A percentile compares a stretch with the other conserved stretches of the same genome.
phyloP scores from a whole-genome alignment of 2,888 invertebrate species.

The Zhengitettix transpicula region DNA sequence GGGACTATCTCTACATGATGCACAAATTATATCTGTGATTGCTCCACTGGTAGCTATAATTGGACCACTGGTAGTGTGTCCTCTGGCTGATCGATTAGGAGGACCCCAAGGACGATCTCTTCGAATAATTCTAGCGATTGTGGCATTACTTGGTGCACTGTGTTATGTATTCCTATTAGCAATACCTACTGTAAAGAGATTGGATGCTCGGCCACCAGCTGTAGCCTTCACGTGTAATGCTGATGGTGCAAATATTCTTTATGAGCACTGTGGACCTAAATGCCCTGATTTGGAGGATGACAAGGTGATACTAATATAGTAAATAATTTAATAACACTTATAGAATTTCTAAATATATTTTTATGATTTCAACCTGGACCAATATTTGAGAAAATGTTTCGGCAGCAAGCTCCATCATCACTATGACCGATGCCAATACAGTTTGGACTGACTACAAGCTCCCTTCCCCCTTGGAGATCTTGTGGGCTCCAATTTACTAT shows the following conservation, averaged over 20 bases:
- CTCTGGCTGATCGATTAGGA: constrained; percentile 57
- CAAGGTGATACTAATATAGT: background rate
- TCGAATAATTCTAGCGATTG: constrained; percentile 48
- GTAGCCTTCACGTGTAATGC: constrained; percentile 57
- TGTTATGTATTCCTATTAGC: constrained; percentile 49
- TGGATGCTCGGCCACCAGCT: constrained; percentile 39
- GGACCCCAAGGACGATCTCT: constrained; percentile 40
- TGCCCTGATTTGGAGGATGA: background rate
- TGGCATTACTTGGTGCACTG: constrained; percentile 47
- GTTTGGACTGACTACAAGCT: too few relatives aligned
- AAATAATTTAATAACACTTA: background rate
- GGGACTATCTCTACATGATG: constrained; percentile 57
- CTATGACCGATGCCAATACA: too few relatives aligned
- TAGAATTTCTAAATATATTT: too few relatives aligned
- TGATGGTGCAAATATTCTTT: constrained; percentile 51
- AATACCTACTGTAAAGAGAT: constrained; percentile 47
- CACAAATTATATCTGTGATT: constrained; percentile 58
- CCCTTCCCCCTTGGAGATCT: too few relatives aligned
- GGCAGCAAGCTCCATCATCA: too few relatives aligned
- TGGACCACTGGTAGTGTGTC: constrained; percentile 61
- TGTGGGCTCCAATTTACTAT: too few relatives aligned
- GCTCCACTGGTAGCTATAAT: constrained; percentile 64
- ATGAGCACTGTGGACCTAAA: constrained; percentile 43
- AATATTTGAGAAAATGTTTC: too few relatives aligned
- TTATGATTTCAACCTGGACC: too few relatives aligned